Evolutionary conservation across 2,888 invertebrate species (phyloP).

Genomic region (Yponomeuta cagnagella): DNA sequence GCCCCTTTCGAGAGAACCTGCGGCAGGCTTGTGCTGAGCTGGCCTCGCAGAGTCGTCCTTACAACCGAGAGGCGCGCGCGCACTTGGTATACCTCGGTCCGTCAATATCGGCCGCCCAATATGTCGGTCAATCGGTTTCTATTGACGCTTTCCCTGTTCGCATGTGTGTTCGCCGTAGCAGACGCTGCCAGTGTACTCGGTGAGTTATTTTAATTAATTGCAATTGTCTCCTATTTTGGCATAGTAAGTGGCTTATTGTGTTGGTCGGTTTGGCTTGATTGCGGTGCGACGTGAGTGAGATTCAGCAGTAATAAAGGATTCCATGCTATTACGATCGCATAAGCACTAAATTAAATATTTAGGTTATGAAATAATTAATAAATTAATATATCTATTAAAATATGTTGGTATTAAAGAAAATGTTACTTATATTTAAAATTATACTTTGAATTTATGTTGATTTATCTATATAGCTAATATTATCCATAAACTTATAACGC

Average conservation of each 20-base stretch:
- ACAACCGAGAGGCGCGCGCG: constrained; percentile 16
- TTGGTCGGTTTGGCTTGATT: not conserved
- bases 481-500: not conserved
- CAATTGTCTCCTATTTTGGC: not conserved
- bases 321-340: too few relatives aligned
- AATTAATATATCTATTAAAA: too few relatives aligned
- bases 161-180: constrained; percentile 41
- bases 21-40: constrained; percentile 17
- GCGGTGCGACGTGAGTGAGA: not conserved
- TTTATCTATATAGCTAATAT: too few relatives aligned
- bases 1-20: constrained; percentile 39
- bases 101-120: constrained; percentile 21
- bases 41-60: constrained; percentile 16
- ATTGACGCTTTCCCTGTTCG: constrained; percentile 47
- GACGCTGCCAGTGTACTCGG: constrained; percentile 64
- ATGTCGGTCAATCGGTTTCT: constrained; percentile 52
- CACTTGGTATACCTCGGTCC: constrained; percentile 24
- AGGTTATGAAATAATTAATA: too few relatives aligned
- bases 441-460: too few relatives aligned
- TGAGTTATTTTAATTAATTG: constrained; percentile 40
- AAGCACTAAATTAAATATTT: too few relatives aligned
- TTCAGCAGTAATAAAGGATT: not conserved
- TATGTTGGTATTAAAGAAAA: too few relatives aligned
- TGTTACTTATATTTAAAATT: too few relatives aligned
- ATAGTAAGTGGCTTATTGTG: not conserved